Evolutionary conservation across 2,797 vertebrate species (phyloP).

Genomic region (Neoniphon sammara): DNA sequence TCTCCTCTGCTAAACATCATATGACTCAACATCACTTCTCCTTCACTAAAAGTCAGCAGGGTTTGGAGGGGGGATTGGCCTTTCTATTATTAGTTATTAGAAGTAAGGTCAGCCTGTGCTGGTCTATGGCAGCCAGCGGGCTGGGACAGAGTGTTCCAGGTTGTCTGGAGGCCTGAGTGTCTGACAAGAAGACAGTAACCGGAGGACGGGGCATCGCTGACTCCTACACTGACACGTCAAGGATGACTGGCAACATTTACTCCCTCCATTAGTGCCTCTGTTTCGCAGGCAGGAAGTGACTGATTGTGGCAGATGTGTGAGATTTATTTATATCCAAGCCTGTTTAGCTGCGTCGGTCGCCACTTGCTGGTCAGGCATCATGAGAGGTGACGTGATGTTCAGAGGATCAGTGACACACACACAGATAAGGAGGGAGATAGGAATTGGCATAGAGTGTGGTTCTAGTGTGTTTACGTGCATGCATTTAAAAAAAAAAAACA

Average conservation of each 20-base stretch:
- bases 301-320: constrained; percentile 60
- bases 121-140: constrained; percentile 22
- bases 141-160: constrained; percentile 45
- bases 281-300: constrained; percentile 67
- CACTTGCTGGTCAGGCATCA: constrained; percentile 40
- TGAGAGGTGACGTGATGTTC: constrained; percentile 49
- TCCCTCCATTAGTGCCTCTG: constrained; percentile 66
- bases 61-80: constrained; percentile 25
- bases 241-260: constrained; percentile 66
- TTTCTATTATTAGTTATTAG: constrained; percentile 63
- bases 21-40: constrained; percentile 26
- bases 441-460: background rate
- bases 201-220: constrained; percentile 44
- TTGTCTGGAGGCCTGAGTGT: constrained; percentile 51
- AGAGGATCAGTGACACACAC: constrained; percentile 37
- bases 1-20: background rate
- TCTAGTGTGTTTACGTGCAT: constrained; percentile 29
- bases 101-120: constrained; percentile 52
- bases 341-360: constrained; percentile 51
- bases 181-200: constrained; percentile 50
- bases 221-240: constrained; percentile 63
- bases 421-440: background rate
- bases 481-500: constrained; percentile 28
- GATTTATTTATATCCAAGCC: constrained; percentile 62
- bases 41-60: constrained; percentile 21